These are phyloP conservation scores for Drosophila repleta DNA, from an alignment of 1,140 invertebrate species.

Conservation along the genomic window DNA sequence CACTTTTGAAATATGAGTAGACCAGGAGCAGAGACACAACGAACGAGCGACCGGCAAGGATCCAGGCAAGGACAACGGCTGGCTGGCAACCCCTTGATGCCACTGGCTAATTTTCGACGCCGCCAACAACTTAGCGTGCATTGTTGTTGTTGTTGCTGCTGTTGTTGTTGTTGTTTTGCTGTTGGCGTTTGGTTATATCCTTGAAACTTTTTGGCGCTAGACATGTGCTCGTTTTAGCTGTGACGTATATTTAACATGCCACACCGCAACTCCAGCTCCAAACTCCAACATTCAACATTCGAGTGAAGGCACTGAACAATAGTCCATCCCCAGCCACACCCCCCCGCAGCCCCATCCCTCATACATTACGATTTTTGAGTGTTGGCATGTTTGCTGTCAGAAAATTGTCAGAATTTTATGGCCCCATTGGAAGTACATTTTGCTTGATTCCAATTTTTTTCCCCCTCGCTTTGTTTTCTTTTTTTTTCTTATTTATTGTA, in stretches of 20 bases:
- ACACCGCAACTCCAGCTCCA: constrained; percentile 69
- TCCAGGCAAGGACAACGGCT: constrained; percentile 15
- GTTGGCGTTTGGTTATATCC: constrained; percentile 65
- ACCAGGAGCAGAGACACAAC: constrained; percentile 15
- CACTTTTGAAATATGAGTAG: constrained; percentile 76
- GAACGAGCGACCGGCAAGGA: constrained; percentile 2
- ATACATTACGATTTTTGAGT: constrained; percentile 72
- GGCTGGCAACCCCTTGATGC: constrained; percentile 45
- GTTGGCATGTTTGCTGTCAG: constrained; percentile 82
- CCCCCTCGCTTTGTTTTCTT: neutral
- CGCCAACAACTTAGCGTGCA: constrained; percentile 68
- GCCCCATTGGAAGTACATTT: constrained; percentile 50
- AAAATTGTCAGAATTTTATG: constrained; percentile 80
- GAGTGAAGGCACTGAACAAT: constrained; percentile 5
- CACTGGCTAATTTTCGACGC: constrained; percentile 58
- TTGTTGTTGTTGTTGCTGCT: constrained; percentile 21
- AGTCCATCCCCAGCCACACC: neutral
- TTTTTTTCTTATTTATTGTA: constrained; percentile 14
- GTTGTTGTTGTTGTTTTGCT: constrained; percentile 14
- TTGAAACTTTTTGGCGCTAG: constrained; percentile 76
- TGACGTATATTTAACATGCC: constrained; percentile 81
- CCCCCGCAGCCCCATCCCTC: neutral
- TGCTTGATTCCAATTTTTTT: neutral
- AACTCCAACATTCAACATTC: constrained; percentile 6
- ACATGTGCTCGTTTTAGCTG: constrained; percentile 75